phyloP scores from a whole-genome alignment of 2,113 vertebrate species.

The Brienomyrus brachyistius region DNA sequence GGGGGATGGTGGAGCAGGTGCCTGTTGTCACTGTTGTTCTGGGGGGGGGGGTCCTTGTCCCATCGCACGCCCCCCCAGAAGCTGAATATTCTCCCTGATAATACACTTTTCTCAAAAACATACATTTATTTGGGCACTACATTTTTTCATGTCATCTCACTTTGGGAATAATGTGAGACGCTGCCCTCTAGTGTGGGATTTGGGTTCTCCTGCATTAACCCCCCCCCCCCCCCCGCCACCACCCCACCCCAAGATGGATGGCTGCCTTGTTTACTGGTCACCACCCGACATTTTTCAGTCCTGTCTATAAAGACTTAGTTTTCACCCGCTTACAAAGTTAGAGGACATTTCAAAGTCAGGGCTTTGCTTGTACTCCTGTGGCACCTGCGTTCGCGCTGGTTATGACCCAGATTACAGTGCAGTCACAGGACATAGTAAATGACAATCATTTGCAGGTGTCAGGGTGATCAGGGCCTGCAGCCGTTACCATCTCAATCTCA shows the following conservation, averaged over 20 bases:
- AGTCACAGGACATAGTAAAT: not conserved
- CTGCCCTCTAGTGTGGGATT: conserved; percentile 20
- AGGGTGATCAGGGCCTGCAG: not conserved
- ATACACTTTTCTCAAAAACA: not conserved
- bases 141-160: not conserved
- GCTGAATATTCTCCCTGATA: not conserved
- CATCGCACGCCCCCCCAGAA: not conserved
- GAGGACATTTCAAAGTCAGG: not conserved
- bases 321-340: not conserved
- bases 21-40: not conserved
- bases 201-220: not conserved
- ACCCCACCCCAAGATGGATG: not conserved
- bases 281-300: not conserved
- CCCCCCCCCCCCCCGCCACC: no score
- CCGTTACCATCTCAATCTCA: not conserved
- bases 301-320: not conserved
- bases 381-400: not conserved
- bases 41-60: not conserved
- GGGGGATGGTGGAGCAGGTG: not conserved
- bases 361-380: not conserved
- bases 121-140: not conserved
- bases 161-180: not conserved
- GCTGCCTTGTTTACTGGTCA: not conserved
- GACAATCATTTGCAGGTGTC: not conserved
- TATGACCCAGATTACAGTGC: not conserved